Evolutionary conservation across 2,797 vertebrate species (phyloP).

Genomic region (Muscicapa comitata): DNA sequence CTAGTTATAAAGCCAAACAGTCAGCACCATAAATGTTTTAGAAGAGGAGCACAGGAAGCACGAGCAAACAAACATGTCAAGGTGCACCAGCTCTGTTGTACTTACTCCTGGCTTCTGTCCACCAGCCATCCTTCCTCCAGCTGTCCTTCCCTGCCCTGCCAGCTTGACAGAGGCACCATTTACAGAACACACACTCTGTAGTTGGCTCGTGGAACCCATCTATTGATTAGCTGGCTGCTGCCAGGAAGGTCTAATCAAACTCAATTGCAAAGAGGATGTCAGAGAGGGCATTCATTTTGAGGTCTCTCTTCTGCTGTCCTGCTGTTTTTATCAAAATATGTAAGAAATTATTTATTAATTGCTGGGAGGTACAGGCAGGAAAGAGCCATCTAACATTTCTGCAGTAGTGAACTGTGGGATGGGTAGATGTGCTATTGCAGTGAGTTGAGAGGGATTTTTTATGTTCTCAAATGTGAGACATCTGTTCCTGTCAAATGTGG

Average conservation of each 20-base stretch:
- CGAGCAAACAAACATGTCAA: neutral
- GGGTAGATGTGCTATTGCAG: neutral
- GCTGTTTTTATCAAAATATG: neutral
- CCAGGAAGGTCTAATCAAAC: neutral
- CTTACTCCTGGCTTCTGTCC: neutral
- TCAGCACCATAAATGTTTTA: neutral
- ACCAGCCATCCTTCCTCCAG: neutral
- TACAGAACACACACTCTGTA: neutral
- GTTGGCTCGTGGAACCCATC: neutral
- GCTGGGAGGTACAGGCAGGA: neutral
- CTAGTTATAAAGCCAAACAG: neutral
- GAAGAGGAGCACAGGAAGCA: neutral
- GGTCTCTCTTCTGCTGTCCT: neutral
- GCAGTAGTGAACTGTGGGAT: neutral
- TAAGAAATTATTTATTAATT: neutral
- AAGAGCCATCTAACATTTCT: neutral
- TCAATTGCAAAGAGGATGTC: neutral
- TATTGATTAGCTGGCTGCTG: neutral
- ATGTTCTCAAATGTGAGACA: neutral
- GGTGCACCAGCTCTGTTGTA: neutral
- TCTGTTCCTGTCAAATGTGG: neutral
- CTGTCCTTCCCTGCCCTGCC: neutral
- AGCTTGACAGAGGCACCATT: neutral
- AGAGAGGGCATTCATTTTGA: neutral
- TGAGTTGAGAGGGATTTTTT: neutral